Percentiles rank a stretch among this genome's conserved stretches.
phyloP scores from a whole-genome alignment of 1,140 invertebrate species.

The Drosophila cardini region DNA sequence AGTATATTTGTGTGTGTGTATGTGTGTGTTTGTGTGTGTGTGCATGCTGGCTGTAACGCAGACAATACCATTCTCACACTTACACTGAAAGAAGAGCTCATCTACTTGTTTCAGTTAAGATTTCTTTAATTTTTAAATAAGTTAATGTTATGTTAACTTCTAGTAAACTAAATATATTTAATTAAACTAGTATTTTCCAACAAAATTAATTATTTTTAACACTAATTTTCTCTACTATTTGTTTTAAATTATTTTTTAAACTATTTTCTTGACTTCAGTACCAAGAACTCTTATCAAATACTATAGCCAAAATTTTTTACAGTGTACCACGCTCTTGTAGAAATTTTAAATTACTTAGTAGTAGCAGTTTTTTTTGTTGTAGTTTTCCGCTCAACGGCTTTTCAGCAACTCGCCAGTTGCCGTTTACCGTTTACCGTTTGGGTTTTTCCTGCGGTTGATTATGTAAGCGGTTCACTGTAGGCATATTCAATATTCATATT shows the following conservation, averaged over 20 bases:
- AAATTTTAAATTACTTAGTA: conserved; percentile 39
- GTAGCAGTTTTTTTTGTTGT: conserved; percentile 33
- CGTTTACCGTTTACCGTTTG: conserved; percentile 8
- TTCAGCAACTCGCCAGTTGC: conserved; percentile 7
- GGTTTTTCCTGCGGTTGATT: conserved; percentile 50
- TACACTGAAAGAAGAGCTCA: conserved; percentile 22
- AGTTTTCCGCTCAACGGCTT: conserved; percentile 37
- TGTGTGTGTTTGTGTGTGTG: neutral
- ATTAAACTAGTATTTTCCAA: too few species aligned
- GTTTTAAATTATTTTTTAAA: too few species aligned
- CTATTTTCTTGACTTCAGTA: too few species aligned
- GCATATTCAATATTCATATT: conserved; percentile 80
- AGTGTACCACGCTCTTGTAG: conserved; percentile 19
- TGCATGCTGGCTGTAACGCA: conserved; percentile 38
- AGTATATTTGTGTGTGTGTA: neutral
- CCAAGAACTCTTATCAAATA: neutral
- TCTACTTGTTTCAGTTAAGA: too few species aligned
- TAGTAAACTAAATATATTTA: too few species aligned
- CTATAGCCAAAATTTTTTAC: conserved; percentile 1
- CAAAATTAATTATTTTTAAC: too few species aligned
- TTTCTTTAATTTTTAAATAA: too few species aligned
- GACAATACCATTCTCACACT: conserved; percentile 8
- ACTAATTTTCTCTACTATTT: too few species aligned
- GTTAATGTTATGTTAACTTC: too few species aligned
- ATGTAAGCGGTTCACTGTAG: conserved; percentile 51